Evolutionary conservation across 53 echinoderm and acorn worm genomes (phyloP), one percentile per base, ranked within the genome.

Genomic region (Hippasteria phrygiana): DNA sequence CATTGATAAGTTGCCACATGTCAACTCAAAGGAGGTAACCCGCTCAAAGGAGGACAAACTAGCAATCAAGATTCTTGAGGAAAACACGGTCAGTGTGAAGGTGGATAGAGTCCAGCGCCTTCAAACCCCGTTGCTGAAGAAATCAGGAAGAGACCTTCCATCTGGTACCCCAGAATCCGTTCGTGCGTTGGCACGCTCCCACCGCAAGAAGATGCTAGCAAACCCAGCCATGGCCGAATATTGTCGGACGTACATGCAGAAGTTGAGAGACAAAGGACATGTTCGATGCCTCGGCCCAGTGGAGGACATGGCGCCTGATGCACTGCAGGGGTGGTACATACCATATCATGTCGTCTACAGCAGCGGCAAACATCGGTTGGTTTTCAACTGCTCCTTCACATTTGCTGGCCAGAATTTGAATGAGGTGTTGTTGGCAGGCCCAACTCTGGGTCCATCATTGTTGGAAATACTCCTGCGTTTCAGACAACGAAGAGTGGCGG

Each of bases 281-380:
- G 54, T 54, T 16, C 54, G 18, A 16, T 54, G 17, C 17, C 17
- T 54, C 54, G 54, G 54, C 17, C 54, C 54, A 11, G 54, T 54
- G 54, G 54, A 54, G 54, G 54, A 54, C 54, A 10, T 54, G 54
- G 18, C 54, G 54, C 17, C 54, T 54, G 54, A 54, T 54, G 17
- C 54, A 6, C 17, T 54, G n/a, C n/a, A n/a, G 17, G 17, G 54
- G 18, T 88, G 76, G 88, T 88, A 62, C 73, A 59, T 88, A 14
- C 88, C 88, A 4, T 54, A 77, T 59, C 88, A 88, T 22, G 31
- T 76, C 16, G 75, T 88, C 18, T 9, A 74, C 14, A 40, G 65
- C 43, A 59, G 59, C 17, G 62, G 63, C 26, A 62, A 76, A 22
- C 2, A 56, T 29, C 62, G 53, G 10, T 53, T 89, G 28, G 89